phyloP scores from a whole-genome alignment of 1,140 invertebrate species.

The Cherax destructor region DNA sequence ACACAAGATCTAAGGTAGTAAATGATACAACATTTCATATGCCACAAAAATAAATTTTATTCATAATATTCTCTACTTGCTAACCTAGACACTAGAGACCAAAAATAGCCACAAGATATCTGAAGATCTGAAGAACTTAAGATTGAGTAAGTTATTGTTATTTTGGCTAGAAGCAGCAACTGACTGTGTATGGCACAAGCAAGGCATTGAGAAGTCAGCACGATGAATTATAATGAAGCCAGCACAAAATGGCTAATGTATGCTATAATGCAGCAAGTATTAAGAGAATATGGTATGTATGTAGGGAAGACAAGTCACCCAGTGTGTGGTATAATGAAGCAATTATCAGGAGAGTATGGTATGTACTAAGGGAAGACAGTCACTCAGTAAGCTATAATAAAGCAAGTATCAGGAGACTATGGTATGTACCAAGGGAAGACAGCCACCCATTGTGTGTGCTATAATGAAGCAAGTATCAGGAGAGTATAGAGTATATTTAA shows the following conservation, averaged over 20 bases:
- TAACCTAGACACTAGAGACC: slow-evolving; percentile 63
- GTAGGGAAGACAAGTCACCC: neutral
- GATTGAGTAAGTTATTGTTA: slow-evolving; percentile 48
- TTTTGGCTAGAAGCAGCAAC: slow-evolving; percentile 28
- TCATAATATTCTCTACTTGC: slow-evolving; percentile 64
- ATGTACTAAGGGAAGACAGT: neutral
- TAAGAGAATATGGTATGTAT: neutral
- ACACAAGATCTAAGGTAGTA: neutral
- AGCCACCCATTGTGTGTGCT: too few relatives aligned
- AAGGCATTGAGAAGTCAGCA: neutral
- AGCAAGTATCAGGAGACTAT: too few relatives aligned
- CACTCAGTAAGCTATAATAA: too few relatives aligned
- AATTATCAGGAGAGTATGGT: neutral
- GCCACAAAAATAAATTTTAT: slow-evolving; percentile 67
- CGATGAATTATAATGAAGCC: neutral
- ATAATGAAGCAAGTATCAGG: too few relatives aligned
- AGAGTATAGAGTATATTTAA: too few relatives aligned
- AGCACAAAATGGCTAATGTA: neutral
- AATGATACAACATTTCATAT: slow-evolving; percentile 38
- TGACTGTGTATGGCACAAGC: slow-evolving; percentile 60
- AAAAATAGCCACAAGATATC: slow-evolving; percentile 65
- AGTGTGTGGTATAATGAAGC: neutral
- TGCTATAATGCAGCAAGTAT: neutral
- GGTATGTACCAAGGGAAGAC: neutral
- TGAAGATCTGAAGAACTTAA: slow-evolving; percentile 59